A percentile compares a stretch with the other conserved stretches of the same genome.
Evolutionary conservation across 2,797 vertebrate species (phyloP).

Genomic region (Galaxias olidus): DNA sequence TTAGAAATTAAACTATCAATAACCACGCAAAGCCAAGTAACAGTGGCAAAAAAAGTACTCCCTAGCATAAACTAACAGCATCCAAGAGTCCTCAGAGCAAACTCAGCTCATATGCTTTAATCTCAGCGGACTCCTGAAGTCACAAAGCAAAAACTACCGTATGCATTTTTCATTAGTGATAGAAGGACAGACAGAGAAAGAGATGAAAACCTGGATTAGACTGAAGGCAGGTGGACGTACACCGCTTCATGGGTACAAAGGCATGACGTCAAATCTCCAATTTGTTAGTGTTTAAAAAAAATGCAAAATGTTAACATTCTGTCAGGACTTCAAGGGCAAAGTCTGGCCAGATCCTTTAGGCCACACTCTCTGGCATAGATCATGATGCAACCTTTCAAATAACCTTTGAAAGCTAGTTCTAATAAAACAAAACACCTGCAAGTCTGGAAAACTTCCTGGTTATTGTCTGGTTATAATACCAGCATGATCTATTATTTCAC

Average conservation of each 20-base stretch:
- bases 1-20: neutral
- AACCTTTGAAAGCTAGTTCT: neutral
- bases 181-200: constrained; percentile 26
- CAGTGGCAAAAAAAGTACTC: neutral
- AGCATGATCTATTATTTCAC: no score
- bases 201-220: constrained; percentile 67
- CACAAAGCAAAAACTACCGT: constrained; percentile 37
- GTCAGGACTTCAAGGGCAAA: constrained; percentile 45
- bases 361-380: no score
- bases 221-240: constrained; percentile 55
- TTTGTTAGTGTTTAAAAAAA: constrained; percentile 43
- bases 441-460: no score
- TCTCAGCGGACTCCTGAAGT: constrained; percentile 21
- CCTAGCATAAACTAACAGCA: neutral
- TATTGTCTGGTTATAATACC: no score
- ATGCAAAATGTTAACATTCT: neutral
- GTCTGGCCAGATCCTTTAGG: neutral
- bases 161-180: constrained; percentile 33
- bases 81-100: neutral
- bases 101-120: constrained; percentile 17
- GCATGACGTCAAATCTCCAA: constrained; percentile 62
- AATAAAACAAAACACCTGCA: no score
- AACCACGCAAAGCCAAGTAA: neutral
- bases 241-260: constrained; percentile 43
- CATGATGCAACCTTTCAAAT: neutral